Evolutionary conservation across 2,797 vertebrate genomes (phyloP).

Genomic region (Crocodylus rhombifer): DNA sequence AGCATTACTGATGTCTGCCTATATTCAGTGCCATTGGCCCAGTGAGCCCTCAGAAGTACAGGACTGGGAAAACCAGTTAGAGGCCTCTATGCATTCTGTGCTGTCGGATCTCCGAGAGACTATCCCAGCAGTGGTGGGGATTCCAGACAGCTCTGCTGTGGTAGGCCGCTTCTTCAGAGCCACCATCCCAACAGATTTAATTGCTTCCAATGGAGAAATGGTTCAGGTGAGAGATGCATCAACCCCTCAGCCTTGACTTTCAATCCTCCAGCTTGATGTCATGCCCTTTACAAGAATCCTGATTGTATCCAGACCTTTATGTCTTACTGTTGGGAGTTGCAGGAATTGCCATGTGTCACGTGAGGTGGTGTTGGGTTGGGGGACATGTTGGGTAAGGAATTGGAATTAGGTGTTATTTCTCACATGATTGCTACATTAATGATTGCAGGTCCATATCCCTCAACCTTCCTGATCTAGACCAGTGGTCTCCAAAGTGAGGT

Average conservation of each 20-base stretch:
- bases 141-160: slow-evolving; percentile 90
- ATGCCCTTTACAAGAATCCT: rapidly evolving
- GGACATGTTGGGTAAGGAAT: not conserved
- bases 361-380: not conserved
- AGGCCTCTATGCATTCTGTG: slow-evolving; percentile 94
- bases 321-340: not conserved
- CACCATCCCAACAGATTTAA: slow-evolving; percentile 87
- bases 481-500: no score
- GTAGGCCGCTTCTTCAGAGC: slow-evolving; percentile 92
- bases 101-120: slow-evolving; percentile 86
- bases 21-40: slow-evolving; percentile 81
- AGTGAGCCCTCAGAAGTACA: slow-evolving; percentile 83
- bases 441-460: not conserved
- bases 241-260: not conserved
- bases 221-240: slow-evolving; percentile 88
- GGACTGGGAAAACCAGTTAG: slow-evolving; percentile 89
- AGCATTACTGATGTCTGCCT: slow-evolving; percentile 83
- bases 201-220: slow-evolving; percentile 82
- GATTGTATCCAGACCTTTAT: not conserved
- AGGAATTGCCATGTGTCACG: not conserved
- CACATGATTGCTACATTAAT: not conserved
- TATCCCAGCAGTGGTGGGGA: slow-evolving; percentile 84
- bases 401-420: not conserved
- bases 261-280: not conserved
- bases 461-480: not conserved